A percentile compares a stretch with the other conserved stretches of the same genome.
Conservation (phyloP, 1,140 invertebrate species). For the Trachelipus rathkii region DNA sequence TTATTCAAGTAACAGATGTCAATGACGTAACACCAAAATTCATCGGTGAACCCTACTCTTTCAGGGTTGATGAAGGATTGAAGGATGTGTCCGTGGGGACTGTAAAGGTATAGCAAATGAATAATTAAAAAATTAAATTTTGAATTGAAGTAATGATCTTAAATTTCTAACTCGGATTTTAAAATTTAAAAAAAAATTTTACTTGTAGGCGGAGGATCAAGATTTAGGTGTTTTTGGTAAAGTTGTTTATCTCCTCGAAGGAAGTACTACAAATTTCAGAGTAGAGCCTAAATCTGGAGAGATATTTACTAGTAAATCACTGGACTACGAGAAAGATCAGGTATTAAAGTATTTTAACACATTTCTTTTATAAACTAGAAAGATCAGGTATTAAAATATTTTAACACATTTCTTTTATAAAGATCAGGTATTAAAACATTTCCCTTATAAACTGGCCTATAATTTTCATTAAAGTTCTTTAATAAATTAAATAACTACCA, state of each 20-base stretch:
- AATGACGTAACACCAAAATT: conserved; percentile 77
- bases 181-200: too few relatives aligned
- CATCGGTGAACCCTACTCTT: conserved; percentile 73
- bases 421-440: too few relatives aligned
- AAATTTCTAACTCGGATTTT: too few relatives aligned
- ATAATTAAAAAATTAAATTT: too few relatives aligned
- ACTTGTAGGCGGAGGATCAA: conserved; percentile 58
- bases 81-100: conserved; percentile 65
- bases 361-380: too few relatives aligned
- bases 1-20: conserved; percentile 82
- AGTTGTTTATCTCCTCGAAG: conserved; percentile 63
- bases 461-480: conserved; percentile 27
- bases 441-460: too few relatives aligned
- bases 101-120: conserved; percentile 62
- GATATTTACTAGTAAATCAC: conserved; percentile 66
- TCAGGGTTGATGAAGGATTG: conserved; percentile 75
- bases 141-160: too few relatives aligned
- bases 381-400: too few relatives aligned
- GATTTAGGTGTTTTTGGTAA: conserved; percentile 67
- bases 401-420: too few relatives aligned
- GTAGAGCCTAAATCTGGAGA: conserved; percentile 74
- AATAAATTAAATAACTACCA: neutral
- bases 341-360: too few relatives aligned
- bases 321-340: conserved; percentile 78
- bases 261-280: conserved; percentile 66